A percentile compares a stretch with the other conserved stretches of the same genome.
Conservation (phyloP, 2,797 vertebrate genomes). For the Enteromius fasciolatus region DNA sequence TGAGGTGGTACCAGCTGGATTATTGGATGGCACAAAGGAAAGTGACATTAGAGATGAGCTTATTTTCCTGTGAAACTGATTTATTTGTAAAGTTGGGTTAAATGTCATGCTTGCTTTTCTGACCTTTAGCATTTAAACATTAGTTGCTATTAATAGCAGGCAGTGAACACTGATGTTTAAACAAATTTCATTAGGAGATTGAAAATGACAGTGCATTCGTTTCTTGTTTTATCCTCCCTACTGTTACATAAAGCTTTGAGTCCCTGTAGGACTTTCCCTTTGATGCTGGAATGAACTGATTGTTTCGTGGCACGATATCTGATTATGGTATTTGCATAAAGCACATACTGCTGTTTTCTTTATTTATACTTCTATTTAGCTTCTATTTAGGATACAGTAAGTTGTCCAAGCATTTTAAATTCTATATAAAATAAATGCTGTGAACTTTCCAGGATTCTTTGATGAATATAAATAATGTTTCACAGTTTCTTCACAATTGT, state of each 20-base stretch:
- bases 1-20: background rate
- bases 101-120: conserved; percentile 1
- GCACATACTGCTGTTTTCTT: background rate
- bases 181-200: conserved; percentile 21
- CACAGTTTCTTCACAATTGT: background rate
- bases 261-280: background rate
- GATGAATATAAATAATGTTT: background rate
- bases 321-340: background rate
- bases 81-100: conserved; percentile 1
- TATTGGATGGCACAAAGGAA: background rate
- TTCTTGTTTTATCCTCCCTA: background rate
- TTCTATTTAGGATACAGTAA: background rate
- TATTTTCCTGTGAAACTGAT: background rate
- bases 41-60: background rate
- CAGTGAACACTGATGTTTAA: background rate
- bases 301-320: background rate
- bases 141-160: background rate
- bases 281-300: background rate
- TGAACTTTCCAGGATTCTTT: background rate
- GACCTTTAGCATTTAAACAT: background rate
- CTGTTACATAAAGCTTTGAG: conserved; percentile 1
- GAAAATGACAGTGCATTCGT: background rate
- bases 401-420: background rate
- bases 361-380: background rate
- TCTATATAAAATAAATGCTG: background rate